These are phyloP conservation scores for Musca vetustissima DNA, from an alignment of 1,140 invertebrate genomes.

Conservation along the genomic window DNA sequence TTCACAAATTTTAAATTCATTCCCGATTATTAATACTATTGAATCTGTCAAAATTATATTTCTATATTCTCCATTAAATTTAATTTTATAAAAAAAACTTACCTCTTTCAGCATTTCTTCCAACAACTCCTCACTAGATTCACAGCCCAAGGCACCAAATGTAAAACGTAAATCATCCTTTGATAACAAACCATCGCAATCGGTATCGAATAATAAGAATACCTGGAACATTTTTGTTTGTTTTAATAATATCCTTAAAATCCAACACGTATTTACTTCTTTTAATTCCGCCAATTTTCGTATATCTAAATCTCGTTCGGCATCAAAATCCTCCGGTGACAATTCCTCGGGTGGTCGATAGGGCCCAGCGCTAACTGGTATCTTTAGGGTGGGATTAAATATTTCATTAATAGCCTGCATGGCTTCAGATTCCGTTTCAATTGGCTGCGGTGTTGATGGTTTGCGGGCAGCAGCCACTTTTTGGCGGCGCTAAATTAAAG, in stretches of 20 bases:
- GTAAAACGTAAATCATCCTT: conserved; percentile 62
- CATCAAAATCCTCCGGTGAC: conserved; percentile 53
- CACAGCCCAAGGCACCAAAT: conserved; percentile 60
- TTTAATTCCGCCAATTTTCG: conserved; percentile 61
- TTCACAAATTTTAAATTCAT: no score
- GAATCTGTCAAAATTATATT: no score
- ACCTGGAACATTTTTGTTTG: conserved; percentile 51
- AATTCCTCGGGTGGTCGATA: conserved; percentile 61
- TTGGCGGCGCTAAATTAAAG: conserved; percentile 26
- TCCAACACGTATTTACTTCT: conserved; percentile 51
- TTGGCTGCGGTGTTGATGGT: conserved; percentile 32
- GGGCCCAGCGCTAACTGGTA: conserved; percentile 53
- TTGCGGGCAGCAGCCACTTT: conserved; percentile 35
- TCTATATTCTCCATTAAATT: no score
- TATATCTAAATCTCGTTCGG: conserved; percentile 60
- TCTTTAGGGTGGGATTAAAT: conserved; percentile 55
- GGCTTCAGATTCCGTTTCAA: conserved; percentile 40
- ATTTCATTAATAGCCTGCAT: conserved; percentile 58
- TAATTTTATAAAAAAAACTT: no score
- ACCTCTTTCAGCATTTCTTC: conserved; percentile 63
- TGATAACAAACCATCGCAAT: conserved; percentile 64
- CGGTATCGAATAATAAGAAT: conserved; percentile 63
- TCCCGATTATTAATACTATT: no score
- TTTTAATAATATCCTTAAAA: background rate
- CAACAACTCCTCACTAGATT: conserved; percentile 59